Evolutionary conservation across 2,888 invertebrate species (phyloP).

Genomic region (Aporophyla nigra): DNA sequence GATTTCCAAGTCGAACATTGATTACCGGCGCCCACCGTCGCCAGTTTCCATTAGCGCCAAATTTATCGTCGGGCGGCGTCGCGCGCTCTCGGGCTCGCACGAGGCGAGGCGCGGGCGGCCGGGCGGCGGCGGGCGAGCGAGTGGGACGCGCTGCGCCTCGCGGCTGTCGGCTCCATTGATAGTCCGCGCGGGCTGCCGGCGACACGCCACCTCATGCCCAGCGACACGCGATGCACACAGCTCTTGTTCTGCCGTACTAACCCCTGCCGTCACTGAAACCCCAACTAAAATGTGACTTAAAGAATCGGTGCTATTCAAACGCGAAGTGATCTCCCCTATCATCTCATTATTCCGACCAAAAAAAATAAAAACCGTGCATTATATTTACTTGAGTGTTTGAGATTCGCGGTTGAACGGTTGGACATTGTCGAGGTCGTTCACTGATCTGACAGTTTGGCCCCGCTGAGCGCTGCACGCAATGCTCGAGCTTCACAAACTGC

Average conservation of each 20-base stretch:
- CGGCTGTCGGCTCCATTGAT: slow-evolving; percentile 80
- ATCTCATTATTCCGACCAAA: slow-evolving; percentile 59
- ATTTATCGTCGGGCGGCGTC: slow-evolving; percentile 89
- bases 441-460: slow-evolving; percentile 86
- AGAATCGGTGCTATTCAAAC: slow-evolving; percentile 65
- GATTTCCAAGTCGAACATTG: slow-evolving; percentile 88
- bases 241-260: slow-evolving; percentile 74
- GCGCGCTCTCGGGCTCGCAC: slow-evolving; percentile 77
- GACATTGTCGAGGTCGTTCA: slow-evolving; percentile 87
- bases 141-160: slow-evolving; percentile 78
- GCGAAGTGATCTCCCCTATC: slow-evolving; percentile 70
- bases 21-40: slow-evolving; percentile 87
- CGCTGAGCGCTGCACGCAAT: slow-evolving; percentile 73
- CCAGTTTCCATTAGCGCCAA: slow-evolving; percentile 89
- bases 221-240: slow-evolving; percentile 79
- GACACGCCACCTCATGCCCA: slow-evolving; percentile 81
- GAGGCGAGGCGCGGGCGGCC: slow-evolving; percentile 70
- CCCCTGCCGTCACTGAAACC: slow-evolving; percentile 74
- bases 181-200: slow-evolving; percentile 87
- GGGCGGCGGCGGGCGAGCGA: slow-evolving; percentile 75
- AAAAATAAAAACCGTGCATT: slow-evolving; percentile 73
- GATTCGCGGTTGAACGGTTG: slow-evolving; percentile 74
- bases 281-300: slow-evolving; percentile 80
- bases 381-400: slow-evolving; percentile 77
- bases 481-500: slow-evolving; percentile 69